Evolutionary conservation across 2,888 invertebrate genomes (phyloP).

Genomic region (Hesperia comma): DNA sequence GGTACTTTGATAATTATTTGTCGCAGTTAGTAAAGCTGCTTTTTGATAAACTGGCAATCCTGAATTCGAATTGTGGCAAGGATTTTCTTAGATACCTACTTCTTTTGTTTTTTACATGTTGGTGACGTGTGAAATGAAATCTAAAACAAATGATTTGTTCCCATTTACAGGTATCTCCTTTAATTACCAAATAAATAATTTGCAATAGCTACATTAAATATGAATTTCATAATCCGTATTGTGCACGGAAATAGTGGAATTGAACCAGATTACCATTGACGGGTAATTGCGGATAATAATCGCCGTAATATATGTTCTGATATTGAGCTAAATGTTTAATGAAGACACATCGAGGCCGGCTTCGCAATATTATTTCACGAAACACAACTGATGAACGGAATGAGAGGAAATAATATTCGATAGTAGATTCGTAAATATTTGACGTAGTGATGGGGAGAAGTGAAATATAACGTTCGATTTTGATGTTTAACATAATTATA

Average conservation of each 20-base stretch:
- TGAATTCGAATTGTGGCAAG: no score
- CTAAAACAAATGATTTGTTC: no score
- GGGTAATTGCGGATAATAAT: conserved; percentile 34
- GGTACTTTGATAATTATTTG: no score
- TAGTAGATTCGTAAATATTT: no score
- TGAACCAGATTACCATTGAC: conserved; percentile 36
- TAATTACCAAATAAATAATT: no score
- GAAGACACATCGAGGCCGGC: conserved; percentile 24
- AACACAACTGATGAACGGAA: conserved; percentile 13
- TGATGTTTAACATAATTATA: no score
- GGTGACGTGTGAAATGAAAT: no score
- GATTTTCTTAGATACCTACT: no score
- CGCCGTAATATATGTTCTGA: conserved; percentile 24
- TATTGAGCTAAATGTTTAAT: conserved; percentile 33
- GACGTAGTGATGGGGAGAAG: neutral
- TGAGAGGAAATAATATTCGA: neutral
- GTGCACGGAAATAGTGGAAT: conserved; percentile 21
- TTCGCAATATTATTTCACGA: conserved; percentile 34
- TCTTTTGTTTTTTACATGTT: no score
- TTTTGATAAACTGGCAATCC: no score
- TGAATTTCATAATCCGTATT: conserved; percentile 21
- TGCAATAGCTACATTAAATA: neutral
- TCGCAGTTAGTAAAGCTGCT: no score
- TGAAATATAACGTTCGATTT: neutral
- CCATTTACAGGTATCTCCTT: no score